A percentile compares a stretch with the other conserved stretches of the same genome.
Conservation (phyloP, 1,140 invertebrate genomes). For the Drosophila watanabei region DNA sequence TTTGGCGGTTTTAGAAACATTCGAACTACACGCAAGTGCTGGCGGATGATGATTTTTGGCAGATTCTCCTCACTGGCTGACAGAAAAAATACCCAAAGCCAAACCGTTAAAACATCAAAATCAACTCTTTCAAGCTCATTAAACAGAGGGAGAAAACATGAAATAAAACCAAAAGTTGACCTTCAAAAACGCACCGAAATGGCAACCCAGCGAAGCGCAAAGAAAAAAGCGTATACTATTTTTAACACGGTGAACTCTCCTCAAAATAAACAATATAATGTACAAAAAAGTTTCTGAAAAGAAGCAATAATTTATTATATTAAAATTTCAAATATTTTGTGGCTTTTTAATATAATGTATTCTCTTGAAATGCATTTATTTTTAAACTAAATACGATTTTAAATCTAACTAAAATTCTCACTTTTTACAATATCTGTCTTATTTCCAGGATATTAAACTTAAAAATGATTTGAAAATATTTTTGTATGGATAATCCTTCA, state of each 20-base stretch:
- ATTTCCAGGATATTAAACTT: background rate
- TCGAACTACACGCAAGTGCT: constrained; percentile 36
- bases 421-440: background rate
- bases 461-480: no score
- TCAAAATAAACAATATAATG: no score
- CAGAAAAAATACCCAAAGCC: constrained; percentile 13
- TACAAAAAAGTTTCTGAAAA: background rate
- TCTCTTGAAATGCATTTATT: no score
- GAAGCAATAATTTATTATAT: no score
- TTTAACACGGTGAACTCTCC: background rate
- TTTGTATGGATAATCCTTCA: background rate
- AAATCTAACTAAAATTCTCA: background rate
- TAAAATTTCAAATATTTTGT: background rate
- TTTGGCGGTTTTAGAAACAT: constrained; percentile 41
- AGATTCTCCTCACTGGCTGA: constrained; percentile 16
- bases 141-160: constrained; percentile 54
- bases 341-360: no score
- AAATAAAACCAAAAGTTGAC: constrained; percentile 70
- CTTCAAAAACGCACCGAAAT: constrained; percentile 79
- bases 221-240: constrained; percentile 30
- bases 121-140: constrained; percentile 77
- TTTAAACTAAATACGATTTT: background rate
- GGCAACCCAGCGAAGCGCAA: constrained; percentile 74
- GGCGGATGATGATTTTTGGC: constrained; percentile 20
- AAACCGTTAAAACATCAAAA: constrained; percentile 52